These are phyloP conservation scores for Aramus guarauna DNA, from an alignment of 2,113 vertebrate species.

Conservation along the genomic window DNA sequence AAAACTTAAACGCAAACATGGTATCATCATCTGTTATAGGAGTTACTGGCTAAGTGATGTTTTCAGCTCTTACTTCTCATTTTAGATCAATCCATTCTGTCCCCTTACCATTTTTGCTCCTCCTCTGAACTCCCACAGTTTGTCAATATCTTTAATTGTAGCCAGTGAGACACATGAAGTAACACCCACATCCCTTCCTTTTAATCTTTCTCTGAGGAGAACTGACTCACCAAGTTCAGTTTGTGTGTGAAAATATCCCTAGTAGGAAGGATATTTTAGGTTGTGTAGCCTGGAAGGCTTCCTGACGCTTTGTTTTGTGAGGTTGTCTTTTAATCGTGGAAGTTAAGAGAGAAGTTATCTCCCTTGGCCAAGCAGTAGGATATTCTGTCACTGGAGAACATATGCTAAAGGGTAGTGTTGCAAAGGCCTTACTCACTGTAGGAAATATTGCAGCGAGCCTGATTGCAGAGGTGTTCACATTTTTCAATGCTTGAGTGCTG, in stretches of 20 bases:
- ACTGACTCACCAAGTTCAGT: constrained; percentile 34
- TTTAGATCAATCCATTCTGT: neutral
- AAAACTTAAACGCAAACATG: neutral
- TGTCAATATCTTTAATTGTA: constrained; percentile 26
- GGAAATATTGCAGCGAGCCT: neutral
- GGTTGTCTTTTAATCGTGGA: neutral
- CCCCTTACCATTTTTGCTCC: neutral
- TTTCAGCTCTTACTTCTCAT: neutral
- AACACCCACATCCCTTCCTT: constrained; percentile 45
- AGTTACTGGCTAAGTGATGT: neutral
- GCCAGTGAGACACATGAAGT: constrained; percentile 8
- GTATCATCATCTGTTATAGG: neutral
- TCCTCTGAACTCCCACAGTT: constrained; percentile 42
- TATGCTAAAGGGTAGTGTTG: neutral
- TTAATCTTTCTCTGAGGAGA: constrained; percentile 5
- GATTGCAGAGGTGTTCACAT: neutral
- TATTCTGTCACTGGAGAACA: neutral
- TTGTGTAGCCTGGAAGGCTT: neutral
- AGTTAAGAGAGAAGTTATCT: neutral
- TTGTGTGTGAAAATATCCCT: constrained; percentile 16
- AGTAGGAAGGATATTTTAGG: constrained; percentile 28
- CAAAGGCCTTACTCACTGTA: neutral
- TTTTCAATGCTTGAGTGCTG: neutral
- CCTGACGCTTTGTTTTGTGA: neutral
- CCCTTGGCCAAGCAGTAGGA: neutral